Conservation (phyloP, 1,140 invertebrate genomes). For the Drosophila seguyi region DNA sequence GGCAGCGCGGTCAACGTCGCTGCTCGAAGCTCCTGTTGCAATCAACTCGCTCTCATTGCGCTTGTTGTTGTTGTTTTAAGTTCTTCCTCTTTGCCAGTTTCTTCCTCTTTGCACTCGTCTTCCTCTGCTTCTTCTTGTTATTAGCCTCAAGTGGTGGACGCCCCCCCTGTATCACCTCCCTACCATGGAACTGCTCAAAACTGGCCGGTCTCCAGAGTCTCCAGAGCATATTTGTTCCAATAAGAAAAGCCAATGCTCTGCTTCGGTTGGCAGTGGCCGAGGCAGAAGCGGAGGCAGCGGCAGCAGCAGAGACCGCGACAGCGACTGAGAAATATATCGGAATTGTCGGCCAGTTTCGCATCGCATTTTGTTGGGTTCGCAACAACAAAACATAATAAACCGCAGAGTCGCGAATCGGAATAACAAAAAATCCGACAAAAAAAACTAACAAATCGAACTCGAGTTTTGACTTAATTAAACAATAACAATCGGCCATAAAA, state of each 20-base stretch:
- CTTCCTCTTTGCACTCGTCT: conserved; percentile 28
- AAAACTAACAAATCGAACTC: conserved; percentile 37
- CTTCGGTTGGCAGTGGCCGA: conserved; percentile 36
- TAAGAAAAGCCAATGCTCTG: conserved; percentile 74
- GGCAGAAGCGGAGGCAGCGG: neutral
- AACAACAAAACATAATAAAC: conserved; percentile 72
- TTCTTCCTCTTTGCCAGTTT: conserved; percentile 25
- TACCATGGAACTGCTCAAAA: conserved; percentile 31
- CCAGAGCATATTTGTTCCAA: conserved; percentile 58
- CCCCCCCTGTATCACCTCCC: neutral
- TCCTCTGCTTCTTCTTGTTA: conserved; percentile 63
- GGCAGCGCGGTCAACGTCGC: conserved; percentile 27
- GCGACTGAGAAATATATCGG: conserved; percentile 29
- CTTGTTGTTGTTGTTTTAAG: conserved; percentile 39
- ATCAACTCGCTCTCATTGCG: conserved; percentile 68
- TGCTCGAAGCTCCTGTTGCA: conserved; percentile 69
- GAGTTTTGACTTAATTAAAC: conserved; percentile 54
- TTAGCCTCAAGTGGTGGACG: conserved; percentile 77
- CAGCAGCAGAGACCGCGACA: conserved; percentile 22
- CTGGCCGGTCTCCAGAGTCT: conserved; percentile 67
- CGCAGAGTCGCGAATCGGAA: conserved; percentile 62
- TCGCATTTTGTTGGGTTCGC: conserved; percentile 85
- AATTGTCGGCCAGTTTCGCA: conserved; percentile 82
- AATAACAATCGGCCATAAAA: conserved; percentile 18
- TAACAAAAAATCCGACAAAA: conserved; percentile 21